A percentile compares a stretch with the other conserved stretches of the same genome.
Evolutionary conservation across 2,113 vertebrate genomes (phyloP).

Genomic region (Galbula dea): DNA sequence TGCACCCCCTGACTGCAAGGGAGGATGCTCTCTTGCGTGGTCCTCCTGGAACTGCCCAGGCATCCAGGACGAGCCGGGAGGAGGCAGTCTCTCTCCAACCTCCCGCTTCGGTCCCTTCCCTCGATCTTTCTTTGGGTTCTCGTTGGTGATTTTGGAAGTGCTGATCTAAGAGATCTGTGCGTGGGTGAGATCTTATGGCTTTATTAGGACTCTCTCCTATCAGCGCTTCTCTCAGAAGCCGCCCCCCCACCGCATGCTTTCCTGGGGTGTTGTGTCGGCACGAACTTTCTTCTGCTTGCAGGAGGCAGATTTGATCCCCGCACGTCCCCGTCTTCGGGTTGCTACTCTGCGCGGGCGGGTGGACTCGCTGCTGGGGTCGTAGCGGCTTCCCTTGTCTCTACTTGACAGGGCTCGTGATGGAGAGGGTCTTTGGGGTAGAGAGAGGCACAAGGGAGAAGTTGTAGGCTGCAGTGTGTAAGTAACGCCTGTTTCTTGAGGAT

Average conservation of each 20-base stretch:
- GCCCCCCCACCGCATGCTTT: neutral
- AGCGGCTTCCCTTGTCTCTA: neutral
- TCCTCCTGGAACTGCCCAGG: neutral
- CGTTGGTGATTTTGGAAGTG: constrained; percentile 26
- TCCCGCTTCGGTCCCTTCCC: neutral
- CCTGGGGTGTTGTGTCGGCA: neutral
- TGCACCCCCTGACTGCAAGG: neutral
- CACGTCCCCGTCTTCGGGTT: neutral
- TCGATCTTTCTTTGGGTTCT: neutral
- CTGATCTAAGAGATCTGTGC: neutral
- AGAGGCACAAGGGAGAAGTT: neutral
- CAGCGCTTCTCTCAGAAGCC: neutral
- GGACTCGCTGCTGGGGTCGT: neutral
- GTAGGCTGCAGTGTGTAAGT: neutral
- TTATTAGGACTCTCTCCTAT: neutral
- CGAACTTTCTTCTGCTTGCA: constrained; percentile 26
- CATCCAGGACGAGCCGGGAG: neutral
- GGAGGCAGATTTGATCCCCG: neutral
- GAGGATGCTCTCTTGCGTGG: neutral
- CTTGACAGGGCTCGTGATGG: neutral
- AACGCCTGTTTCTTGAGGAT: neutral
- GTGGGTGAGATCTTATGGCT: neutral
- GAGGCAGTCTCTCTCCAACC: neutral
- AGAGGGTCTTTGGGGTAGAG: neutral
- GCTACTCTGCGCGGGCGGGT: neutral